Conservation (phyloP, 1,140 invertebrate genomes). For the Drosophila nikananu region DNA sequence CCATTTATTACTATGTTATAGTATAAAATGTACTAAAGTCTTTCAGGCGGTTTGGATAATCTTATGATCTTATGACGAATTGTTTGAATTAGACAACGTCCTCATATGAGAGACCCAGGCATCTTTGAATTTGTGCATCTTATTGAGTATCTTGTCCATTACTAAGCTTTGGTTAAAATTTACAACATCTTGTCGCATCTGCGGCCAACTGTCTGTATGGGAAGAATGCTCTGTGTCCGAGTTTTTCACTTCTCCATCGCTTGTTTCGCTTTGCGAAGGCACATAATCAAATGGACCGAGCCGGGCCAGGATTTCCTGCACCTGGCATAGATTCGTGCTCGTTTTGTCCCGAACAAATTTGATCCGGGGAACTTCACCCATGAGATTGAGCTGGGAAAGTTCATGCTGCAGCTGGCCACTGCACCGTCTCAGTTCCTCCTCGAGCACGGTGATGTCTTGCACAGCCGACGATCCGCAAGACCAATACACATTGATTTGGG, state of each 20-base stretch:
- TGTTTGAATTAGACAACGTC: background rate
- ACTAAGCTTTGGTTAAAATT: constrained; percentile 89
- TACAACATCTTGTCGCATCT: constrained; percentile 90
- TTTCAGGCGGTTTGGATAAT: background rate
- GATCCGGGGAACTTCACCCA: constrained; percentile 90
- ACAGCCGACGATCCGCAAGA: constrained; percentile 67
- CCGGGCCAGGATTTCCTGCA: constrained; percentile 87
- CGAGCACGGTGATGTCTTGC: constrained; percentile 65
- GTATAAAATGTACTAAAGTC: background rate
- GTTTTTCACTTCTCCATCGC: background rate
- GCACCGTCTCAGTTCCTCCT: constrained; percentile 86
- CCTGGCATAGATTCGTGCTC: constrained; percentile 85
- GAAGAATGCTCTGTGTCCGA: background rate
- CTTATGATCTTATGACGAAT: background rate
- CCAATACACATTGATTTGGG: constrained; percentile 90
- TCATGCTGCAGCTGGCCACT: constrained; percentile 88
- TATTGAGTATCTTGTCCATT: constrained; percentile 86
- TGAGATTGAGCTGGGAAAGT: constrained; percentile 88
- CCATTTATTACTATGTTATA: constrained; percentile 1
- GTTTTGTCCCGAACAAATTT: constrained; percentile 89
- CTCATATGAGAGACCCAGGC: constrained; percentile 85
- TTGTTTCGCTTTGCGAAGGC: constrained; percentile 18
- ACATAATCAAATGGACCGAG: constrained; percentile 86
- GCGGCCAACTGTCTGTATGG: constrained; percentile 72
- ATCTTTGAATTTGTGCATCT: constrained; percentile 86